Evolutionary conservation across 2,797 vertebrate species (phyloP), one percentile per base, ranked within the genome.

Genomic region (Tauraco hartlaubi): DNA sequence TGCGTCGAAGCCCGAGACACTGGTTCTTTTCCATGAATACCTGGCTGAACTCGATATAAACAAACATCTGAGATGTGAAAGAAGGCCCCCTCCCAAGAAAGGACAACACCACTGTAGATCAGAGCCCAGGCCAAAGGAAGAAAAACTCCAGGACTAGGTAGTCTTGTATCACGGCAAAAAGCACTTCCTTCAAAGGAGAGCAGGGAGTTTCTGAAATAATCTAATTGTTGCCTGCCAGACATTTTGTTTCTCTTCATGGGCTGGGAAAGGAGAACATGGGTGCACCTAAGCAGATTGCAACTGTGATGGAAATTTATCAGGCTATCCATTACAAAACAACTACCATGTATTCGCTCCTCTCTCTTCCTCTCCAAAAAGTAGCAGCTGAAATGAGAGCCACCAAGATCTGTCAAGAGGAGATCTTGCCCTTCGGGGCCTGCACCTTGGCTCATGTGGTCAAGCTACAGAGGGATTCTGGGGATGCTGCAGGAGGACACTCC

Each of bases 1-100:
- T 71, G 41, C 2, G 0, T 31, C 3, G 0, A 31, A 83, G 66
- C 41, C 41, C 0, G 0, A 74, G 31, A 52, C 21, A n/a, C 9
- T 6, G 49, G 16, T n/a, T 82, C 33, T 55, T 85, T 44, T 15
- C 37, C n/a, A 35, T 41, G 22, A 87, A 39, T 35, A 90, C 18
- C 48, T 64, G 75, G 21, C 56, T 69, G 41, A 63, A 29, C 19
- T 59, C 0, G 0, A 13, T 39, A 33, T 6, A 58, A 66, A 82
- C 59, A 58, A 66, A 82, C 59, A 81, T 5, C n/a, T 46, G 68
- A 88, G 56, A 31, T n/a, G 49, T 39, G 41, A 88, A 71, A 61
- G 68, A 68, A 78, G 15, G 18, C 1, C 12, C 22, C 15, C 9
- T 82, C 9, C 18, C 37, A 82, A 28, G 44, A 64, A 54, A 78